Conservation (phyloP, 2,113 vertebrate species). For the Ascaphus truei region DNA sequence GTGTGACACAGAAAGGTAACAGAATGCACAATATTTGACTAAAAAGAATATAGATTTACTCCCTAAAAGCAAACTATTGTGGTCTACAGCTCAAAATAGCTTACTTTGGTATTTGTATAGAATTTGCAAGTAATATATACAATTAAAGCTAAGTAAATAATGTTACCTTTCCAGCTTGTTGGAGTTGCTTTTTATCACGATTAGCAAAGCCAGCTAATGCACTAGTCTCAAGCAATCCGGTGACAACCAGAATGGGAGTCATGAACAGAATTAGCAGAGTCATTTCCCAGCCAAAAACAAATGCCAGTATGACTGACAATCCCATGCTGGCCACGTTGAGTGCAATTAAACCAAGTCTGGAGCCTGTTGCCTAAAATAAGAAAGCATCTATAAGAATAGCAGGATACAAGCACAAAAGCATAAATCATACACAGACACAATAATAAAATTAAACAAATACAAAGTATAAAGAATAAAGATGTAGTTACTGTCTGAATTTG, state of each 20-base stretch:
- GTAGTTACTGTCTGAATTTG: conserved; percentile 43
- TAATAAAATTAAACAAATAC: not conserved
- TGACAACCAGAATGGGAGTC: conserved; percentile 40
- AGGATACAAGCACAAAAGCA: not conserved
- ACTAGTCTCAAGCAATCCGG: conserved; percentile 39
- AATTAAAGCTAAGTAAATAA: conserved; percentile 18
- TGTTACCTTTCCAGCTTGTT: conserved; percentile 37
- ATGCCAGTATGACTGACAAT: conserved; percentile 41
- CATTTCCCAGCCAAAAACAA: conserved; percentile 45
- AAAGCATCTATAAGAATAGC: not conserved
- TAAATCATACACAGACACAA: not conserved
- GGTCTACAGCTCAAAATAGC: no score
- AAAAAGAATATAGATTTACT: no score
- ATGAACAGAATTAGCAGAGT: conserved; percentile 44
- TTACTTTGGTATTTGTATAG: no score
- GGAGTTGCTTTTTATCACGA: conserved; percentile 45
- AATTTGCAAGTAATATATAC: no score
- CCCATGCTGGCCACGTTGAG: conserved; percentile 45
- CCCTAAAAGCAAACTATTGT: no score
- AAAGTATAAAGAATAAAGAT: conserved; percentile 2
- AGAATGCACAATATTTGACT: no score
- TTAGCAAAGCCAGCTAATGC: conserved; percentile 40
- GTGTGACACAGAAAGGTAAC: no score
- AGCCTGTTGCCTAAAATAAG: conserved; percentile 40
- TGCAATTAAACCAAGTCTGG: conserved; percentile 38